Conservation (phyloP, 2,888 invertebrate genomes). For the Electrophaes corylata region DNA sequence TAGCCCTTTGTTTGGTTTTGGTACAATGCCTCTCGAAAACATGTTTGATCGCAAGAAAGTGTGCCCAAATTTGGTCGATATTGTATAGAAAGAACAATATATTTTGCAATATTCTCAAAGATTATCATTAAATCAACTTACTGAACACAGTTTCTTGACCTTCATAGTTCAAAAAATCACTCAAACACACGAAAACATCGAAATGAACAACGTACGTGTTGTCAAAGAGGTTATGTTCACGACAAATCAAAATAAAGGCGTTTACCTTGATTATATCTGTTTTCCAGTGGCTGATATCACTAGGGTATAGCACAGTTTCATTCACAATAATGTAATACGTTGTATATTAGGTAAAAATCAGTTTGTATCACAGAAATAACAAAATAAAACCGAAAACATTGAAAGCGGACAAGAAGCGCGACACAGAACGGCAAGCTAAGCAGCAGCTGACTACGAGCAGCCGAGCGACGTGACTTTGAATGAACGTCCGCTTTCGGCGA, state of each 20-base stretch:
- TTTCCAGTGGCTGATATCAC: constrained; percentile 71
- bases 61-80: constrained; percentile 17
- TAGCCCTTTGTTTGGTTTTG: constrained; percentile 10
- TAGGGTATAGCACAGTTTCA: constrained; percentile 71
- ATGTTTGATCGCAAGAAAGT: constrained; percentile 13
- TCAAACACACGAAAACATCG: constrained; percentile 50
- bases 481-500: constrained; percentile 27
- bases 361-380: constrained; percentile 84
- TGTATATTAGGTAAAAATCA: constrained; percentile 76
- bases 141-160: constrained; percentile 30
- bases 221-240: constrained; percentile 81
- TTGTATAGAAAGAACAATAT: background rate
- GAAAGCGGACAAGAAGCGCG: constrained; percentile 85
- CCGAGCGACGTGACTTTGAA: constrained; percentile 69
- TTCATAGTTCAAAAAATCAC: constrained; percentile 9
- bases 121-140: constrained; percentile 35
- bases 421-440: constrained; percentile 88
- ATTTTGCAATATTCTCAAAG: constrained; percentile 26
- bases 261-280: constrained; percentile 77
- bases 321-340: constrained; percentile 70
- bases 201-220: constrained; percentile 71
- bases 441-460: constrained; percentile 86
- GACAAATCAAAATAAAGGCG: constrained; percentile 84
- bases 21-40: constrained; percentile 10
- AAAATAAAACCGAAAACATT: constrained; percentile 85